Evolutionary conservation across 2,888 invertebrate genomes (phyloP).

Genomic region (Hypolimnas misippus): DNA sequence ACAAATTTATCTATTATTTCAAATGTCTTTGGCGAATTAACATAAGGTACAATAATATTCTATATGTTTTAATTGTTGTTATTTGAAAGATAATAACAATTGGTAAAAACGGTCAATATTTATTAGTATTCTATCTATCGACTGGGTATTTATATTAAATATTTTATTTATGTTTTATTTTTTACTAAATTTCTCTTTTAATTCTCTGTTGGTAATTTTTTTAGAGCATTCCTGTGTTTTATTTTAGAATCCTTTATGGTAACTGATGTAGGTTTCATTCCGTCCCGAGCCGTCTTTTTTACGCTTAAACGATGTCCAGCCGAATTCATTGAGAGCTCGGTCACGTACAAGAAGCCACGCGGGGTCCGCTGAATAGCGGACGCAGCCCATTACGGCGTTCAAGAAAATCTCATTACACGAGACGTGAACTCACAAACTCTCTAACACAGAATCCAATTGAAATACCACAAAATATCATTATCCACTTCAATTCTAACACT

Average conservation of each 20-base stretch:
- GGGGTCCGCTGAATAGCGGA: conserved; percentile 45
- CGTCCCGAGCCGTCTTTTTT: conserved; percentile 8
- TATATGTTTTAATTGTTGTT: too few species aligned
- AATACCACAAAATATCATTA: conserved; percentile 26
- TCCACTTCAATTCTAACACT: conserved; percentile 16
- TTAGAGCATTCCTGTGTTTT: conserved; percentile 5
- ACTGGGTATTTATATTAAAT: too few species aligned
- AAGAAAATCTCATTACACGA: conserved; percentile 59
- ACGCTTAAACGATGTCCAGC: conserved; percentile 24
- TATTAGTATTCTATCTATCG: too few species aligned
- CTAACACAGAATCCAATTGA: conserved; percentile 23
- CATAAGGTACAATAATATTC: too few species aligned
- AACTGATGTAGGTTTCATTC: not conserved
- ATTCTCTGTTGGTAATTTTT: not conserved
- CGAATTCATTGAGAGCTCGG: conserved; percentile 50
- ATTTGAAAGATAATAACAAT: too few species aligned
- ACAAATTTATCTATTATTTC: not conserved
- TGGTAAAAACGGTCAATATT: too few species aligned
- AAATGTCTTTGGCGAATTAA: not conserved
- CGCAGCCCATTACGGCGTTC: conserved; percentile 55
- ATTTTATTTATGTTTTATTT: too few species aligned
- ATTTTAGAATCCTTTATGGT: not conserved
- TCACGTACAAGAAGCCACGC: conserved; percentile 50
- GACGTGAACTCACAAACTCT: conserved; percentile 43
- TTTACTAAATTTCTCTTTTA: not conserved